A percentile compares a stretch with the other conserved stretches of the same genome.
These are phyloP conservation scores for Euzophera pinguis DNA, from an alignment of 2,888 invertebrate species.

Conservation along the genomic window DNA sequence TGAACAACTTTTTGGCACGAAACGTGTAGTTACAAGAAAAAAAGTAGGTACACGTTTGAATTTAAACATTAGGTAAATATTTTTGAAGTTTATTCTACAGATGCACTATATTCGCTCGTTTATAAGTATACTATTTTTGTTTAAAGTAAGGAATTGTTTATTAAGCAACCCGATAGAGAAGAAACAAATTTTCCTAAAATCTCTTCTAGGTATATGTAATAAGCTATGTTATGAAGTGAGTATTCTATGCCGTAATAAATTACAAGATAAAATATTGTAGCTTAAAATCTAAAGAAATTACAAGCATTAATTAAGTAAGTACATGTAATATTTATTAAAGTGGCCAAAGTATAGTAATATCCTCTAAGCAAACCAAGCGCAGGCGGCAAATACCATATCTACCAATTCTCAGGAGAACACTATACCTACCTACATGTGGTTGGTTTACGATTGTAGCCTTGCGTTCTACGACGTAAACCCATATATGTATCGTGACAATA, in stretches of 20 bases:
- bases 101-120: neutral
- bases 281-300: slow-evolving; percentile 39
- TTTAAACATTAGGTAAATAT: too few species aligned
- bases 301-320: slow-evolving; percentile 38
- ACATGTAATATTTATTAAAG: slow-evolving; percentile 39
- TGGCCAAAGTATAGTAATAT: neutral
- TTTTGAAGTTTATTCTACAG: neutral
- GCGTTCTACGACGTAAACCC: too few species aligned
- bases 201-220: neutral
- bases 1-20: too few species aligned
- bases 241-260: neutral
- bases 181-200: neutral
- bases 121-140: neutral
- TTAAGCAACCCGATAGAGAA: neutral
- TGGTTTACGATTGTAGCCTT: too few species aligned
- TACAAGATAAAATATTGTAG: slow-evolving; percentile 13
- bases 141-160: neutral
- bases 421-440: too few species aligned
- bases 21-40: too few species aligned
- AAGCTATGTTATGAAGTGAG: neutral
- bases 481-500: too few species aligned
- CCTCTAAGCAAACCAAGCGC: neutral
- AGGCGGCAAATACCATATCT: too few species aligned
- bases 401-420: too few species aligned
- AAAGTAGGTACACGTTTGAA: too few species aligned